phyloP scores from a whole-genome alignment of 2,113 vertebrate genomes.

The Chaetorhynchus papuensis region DNA sequence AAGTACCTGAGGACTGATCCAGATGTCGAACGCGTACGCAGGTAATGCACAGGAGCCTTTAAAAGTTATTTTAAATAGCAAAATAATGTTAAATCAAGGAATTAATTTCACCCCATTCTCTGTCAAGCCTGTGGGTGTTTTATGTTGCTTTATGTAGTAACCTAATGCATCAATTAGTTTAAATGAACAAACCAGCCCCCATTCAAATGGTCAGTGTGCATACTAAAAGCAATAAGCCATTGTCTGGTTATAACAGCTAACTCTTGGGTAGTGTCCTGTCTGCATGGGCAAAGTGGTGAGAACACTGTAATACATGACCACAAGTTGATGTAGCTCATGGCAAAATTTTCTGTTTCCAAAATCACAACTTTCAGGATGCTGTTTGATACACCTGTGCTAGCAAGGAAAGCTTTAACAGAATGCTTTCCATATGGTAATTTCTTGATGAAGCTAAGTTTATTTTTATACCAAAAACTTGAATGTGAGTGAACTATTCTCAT shows the following conservation, averaged over 20 bases:
- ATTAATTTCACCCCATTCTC: background rate
- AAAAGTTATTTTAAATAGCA: background rate
- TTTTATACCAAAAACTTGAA: background rate
- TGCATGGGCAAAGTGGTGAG: background rate
- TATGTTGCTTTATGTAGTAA: background rate
- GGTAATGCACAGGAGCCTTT: slow-evolving; percentile 58
- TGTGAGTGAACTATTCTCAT: background rate
- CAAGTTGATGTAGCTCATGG: background rate
- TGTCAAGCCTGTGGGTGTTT: background rate
- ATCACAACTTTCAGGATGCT: background rate
- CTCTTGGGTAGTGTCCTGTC: background rate
- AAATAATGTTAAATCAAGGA: background rate
- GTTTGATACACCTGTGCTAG: background rate
- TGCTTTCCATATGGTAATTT: background rate
- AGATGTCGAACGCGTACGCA: slow-evolving; percentile 79
- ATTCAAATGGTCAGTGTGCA: background rate
- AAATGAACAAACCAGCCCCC: background rate
- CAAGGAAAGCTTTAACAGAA: background rate
- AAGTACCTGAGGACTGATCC: slow-evolving; percentile 75
- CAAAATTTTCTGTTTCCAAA: background rate
- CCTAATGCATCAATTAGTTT: background rate
- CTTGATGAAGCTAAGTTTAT: background rate
- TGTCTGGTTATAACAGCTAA: background rate
- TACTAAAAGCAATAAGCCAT: background rate
- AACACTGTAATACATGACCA: background rate